Evolutionary conservation across 2,888 invertebrate species (phyloP).

Genomic region (Drosophila niveifrons): DNA sequence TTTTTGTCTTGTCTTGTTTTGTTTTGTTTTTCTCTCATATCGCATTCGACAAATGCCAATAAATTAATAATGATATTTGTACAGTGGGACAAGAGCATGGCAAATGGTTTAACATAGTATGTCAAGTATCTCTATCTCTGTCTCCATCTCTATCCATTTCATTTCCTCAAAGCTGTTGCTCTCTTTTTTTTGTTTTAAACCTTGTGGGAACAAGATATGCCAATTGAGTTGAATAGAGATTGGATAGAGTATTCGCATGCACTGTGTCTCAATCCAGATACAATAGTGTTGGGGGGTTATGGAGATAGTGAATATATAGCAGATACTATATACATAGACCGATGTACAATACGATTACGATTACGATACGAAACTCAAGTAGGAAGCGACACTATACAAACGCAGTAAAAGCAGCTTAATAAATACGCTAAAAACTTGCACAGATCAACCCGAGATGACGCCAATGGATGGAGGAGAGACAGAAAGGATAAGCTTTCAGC

Average conservation of each 20-base stretch:
- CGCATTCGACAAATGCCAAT: conserved; percentile 36
- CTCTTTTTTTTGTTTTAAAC: neutral
- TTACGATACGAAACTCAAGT: conserved; percentile 8
- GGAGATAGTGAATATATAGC: conserved; percentile 17
- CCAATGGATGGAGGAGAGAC: neutral
- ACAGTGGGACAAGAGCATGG: conserved; percentile 50
- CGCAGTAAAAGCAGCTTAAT: conserved; percentile 30
- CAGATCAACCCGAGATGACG: conserved; percentile 12
- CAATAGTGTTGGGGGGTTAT: conserved; percentile 6
- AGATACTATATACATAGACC: conserved; percentile 37
- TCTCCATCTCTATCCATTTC: neutral
- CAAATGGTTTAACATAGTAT: conserved; percentile 8
- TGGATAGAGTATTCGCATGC: conserved; percentile 4
- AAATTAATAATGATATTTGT: conserved; percentile 55
- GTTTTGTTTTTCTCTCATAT: conserved; percentile 26
- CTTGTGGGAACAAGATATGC: conserved; percentile 7
- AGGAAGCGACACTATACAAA: conserved; percentile 34
- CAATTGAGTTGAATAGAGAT: neutral
- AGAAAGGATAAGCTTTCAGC: conserved; percentile 1
- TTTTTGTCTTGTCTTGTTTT: neutral
- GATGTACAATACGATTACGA: conserved; percentile 11
- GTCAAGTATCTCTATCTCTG: neutral
- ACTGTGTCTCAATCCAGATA: conserved; percentile 28
- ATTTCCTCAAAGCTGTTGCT: neutral
- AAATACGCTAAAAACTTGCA: conserved; percentile 27